These are phyloP conservation scores for Sisyra nigra DNA, from an alignment of 2,888 invertebrate species.

Conservation along the genomic window DNA sequence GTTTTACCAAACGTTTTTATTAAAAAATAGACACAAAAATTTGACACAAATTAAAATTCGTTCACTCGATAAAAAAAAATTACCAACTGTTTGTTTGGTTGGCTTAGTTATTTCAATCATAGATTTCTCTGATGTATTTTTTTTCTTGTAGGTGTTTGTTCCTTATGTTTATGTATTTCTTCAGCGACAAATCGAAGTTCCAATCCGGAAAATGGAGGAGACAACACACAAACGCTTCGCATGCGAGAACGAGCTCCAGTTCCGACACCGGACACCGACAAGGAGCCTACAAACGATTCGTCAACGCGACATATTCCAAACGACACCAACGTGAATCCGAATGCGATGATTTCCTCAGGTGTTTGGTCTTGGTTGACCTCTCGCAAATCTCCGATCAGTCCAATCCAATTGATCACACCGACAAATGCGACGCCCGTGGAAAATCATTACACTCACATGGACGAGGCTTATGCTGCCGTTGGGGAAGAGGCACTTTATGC, in stretches of 20 bases:
- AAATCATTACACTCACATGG: constrained; percentile 59
- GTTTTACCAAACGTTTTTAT: too few species aligned
- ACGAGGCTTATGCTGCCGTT: constrained; percentile 38
- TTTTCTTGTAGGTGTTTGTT: constrained; percentile 6
- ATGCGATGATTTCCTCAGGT: constrained; percentile 15
- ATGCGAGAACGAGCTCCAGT: constrained; percentile 7
- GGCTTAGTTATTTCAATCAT: too few species aligned
- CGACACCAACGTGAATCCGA: not conserved
- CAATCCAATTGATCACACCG: constrained; percentile 31
- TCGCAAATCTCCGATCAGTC: constrained; percentile 14
- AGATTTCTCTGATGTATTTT: not conserved
- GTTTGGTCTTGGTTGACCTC: constrained; percentile 26
- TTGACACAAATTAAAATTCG: too few species aligned
- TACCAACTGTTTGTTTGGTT: too few species aligned
- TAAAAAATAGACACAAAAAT: too few species aligned
- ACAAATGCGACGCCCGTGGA: constrained; percentile 38
- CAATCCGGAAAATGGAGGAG: not conserved
- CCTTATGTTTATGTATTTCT: constrained; percentile 3
- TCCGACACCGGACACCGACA: constrained; percentile 4
- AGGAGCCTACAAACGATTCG: not conserved
- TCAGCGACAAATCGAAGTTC: not conserved
- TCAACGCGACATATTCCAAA: not conserved
- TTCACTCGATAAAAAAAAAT: too few species aligned
- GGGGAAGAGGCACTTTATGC: constrained; percentile 52
- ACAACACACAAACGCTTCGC: constrained; percentile 2